Evolutionary conservation across 2,797 vertebrate species (phyloP), one percentile per base, ranked within the genome.

Genomic region (Acanthopagrus latus): DNA sequence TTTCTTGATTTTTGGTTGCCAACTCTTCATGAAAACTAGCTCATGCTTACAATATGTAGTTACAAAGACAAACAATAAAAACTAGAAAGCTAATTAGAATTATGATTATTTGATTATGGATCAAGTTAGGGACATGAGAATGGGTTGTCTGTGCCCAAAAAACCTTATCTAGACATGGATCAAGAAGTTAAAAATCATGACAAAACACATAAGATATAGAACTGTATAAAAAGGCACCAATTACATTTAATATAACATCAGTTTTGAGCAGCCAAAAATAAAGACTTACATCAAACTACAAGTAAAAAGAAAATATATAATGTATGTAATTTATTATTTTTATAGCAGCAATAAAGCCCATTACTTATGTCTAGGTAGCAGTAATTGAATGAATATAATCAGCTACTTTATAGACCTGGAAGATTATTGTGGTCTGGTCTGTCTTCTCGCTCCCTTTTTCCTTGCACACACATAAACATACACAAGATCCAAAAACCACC

Each of bases 401-500:
- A 29, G 3, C 44, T 59, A 27, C 14, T 75, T 74, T 33, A 60
- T 46, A 66, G 51, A 23, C 21, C 9, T 52, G 17, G 17, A 4
- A 48, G 20, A 58, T 27, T 25, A 20, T 50, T 58, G 20, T 20
- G 16, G 23, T 41, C 16, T 71, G 21, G 21, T 52, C 43, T 70
- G 38, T 55, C 71, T 64, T 41, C 3, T 62, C 11, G 52, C 20
- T 64, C n/a, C 4, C 9, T 58, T 44, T 51, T 29, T 57, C 50
- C 50, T 44, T 48, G 21, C 43, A 54, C 18, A 55, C 18, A 64
- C 38, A 62, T 2, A 82, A 33, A 62, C 44, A 77, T 14, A 80
- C 17, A 65, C 27, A 56, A 57, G 46, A 58, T 13, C 38, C 63
- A 27, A 46, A 78, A 76, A 81, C 62, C 71, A 67, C 65, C 71